Evolutionary conservation across 2,797 vertebrate genomes (phyloP).

Genomic region (Hypotaenidia philippensis): DNA sequence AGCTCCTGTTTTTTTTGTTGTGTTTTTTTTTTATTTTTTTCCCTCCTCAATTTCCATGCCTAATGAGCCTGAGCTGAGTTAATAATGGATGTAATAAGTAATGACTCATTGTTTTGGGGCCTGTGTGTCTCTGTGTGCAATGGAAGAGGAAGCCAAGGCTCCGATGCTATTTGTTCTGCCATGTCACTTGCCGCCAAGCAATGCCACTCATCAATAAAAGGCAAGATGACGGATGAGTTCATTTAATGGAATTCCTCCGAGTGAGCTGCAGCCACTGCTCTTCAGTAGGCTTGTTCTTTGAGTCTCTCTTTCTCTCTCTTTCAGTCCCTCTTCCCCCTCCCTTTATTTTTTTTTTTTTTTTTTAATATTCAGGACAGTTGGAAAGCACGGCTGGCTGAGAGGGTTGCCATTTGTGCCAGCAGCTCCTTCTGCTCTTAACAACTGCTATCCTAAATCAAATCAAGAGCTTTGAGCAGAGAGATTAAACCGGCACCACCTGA

Average conservation of each 20-base stretch:
- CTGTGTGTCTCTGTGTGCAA: constrained; percentile 69
- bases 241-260: constrained; percentile 98
- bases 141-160: constrained; percentile 90
- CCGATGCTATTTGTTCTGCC: constrained; percentile 92
- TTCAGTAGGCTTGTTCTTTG: constrained; percentile 70
- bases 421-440: constrained; percentile 82
- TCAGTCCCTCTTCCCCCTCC: not conserved
- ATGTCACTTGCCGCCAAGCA: constrained; percentile 93
- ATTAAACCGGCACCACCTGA: constrained; percentile 49
- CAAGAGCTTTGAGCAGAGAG: constrained; percentile 39
- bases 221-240: constrained; percentile 99
- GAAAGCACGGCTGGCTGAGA: constrained; percentile 72
- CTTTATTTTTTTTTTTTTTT: not conserved
- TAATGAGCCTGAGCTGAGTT: constrained; percentile 99
- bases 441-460: constrained; percentile 82
- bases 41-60: constrained; percentile 95
- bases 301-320: constrained; percentile 19
- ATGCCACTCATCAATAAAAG: constrained; percentile 98
- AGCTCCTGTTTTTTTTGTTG: constrained; percentile 16
- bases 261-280: constrained; percentile 86
- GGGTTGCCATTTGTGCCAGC: constrained; percentile 62
- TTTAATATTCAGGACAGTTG: constrained; percentile 76
- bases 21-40: constrained; percentile 68
- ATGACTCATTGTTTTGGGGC: constrained; percentile 92
- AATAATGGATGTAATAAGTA: constrained; percentile 99